These are phyloP conservation scores for Characodon lateralis DNA, from an alignment of 2,797 vertebrate genomes.

Conservation along the genomic window DNA sequence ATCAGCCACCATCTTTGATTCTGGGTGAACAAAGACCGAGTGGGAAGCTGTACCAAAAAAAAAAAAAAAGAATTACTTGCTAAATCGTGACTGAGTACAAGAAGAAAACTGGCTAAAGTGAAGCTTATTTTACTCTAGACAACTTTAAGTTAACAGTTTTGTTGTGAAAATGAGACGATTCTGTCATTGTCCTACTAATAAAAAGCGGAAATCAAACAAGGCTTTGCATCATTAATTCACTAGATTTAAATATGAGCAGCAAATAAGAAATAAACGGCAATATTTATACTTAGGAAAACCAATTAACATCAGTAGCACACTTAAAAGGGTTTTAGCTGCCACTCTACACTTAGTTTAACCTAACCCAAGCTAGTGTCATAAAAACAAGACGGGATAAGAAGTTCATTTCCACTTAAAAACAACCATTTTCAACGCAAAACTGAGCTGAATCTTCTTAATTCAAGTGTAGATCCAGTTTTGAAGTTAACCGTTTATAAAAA, in stretches of 20 bases:
- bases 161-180: not conserved
- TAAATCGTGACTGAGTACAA: not conserved
- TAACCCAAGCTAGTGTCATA: not conserved
- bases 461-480: not conserved
- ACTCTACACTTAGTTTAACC: not conserved
- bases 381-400: not conserved
- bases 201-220: not conserved
- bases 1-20: slow-evolving; percentile 75
- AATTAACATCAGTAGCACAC: not conserved
- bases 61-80: not conserved
- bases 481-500: not conserved
- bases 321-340: not conserved
- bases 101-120: not conserved
- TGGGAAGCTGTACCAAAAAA: not conserved
- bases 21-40: slow-evolving; percentile 57
- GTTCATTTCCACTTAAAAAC: not conserved
- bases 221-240: not conserved
- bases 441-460: not conserved
- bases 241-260: not conserved
- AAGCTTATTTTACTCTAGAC: not conserved
- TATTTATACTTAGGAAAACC: not conserved
- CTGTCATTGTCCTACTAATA: not conserved
- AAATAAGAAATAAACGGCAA: not conserved
- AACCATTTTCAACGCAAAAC: not conserved
- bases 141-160: not conserved